These are phyloP conservation scores for Epiblema foenella DNA, from an alignment of 2,888 invertebrate genomes.

Conservation along the genomic window DNA sequence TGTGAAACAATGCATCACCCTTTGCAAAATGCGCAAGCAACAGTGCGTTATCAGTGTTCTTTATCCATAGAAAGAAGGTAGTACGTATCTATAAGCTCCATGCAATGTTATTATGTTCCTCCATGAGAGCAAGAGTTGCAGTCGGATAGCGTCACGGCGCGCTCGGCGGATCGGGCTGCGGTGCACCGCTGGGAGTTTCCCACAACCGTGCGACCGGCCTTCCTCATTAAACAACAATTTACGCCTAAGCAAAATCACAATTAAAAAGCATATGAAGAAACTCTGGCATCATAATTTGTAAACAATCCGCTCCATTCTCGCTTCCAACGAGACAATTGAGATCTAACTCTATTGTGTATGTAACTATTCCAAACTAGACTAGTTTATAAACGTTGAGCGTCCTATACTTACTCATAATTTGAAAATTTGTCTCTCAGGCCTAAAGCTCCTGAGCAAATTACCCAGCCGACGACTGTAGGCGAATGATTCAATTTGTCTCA, in stretches of 20 bases:
- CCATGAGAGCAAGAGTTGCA: neutral
- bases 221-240: constrained; percentile 72
- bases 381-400: constrained; percentile 34
- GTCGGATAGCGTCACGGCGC: constrained; percentile 7
- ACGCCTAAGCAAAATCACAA: constrained; percentile 58
- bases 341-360: constrained; percentile 9
- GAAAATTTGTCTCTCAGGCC: constrained; percentile 14
- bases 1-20: constrained; percentile 63
- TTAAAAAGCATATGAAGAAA: constrained; percentile 42
- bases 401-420: constrained; percentile 38
- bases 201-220: constrained; percentile 69
- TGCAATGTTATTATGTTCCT: neutral
- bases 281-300: constrained; percentile 23
- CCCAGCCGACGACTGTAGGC: constrained; percentile 53
- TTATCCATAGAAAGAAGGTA: constrained; percentile 6
- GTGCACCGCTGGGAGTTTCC: constrained; percentile 74
- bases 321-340: constrained; percentile 17
- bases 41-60: constrained; percentile 59
- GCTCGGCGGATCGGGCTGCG: constrained; percentile 45
- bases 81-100: constrained; percentile 1
- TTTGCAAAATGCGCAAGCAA: constrained; percentile 56
- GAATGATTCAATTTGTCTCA: constrained; percentile 64
- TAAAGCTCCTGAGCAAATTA: constrained; percentile 35
- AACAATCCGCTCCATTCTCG: constrained; percentile 22
- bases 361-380: constrained; percentile 30